These are phyloP conservation scores for Rhamphomyia laevipes DNA, from an alignment of 2,888 invertebrate species.

Conservation along the genomic window DNA sequence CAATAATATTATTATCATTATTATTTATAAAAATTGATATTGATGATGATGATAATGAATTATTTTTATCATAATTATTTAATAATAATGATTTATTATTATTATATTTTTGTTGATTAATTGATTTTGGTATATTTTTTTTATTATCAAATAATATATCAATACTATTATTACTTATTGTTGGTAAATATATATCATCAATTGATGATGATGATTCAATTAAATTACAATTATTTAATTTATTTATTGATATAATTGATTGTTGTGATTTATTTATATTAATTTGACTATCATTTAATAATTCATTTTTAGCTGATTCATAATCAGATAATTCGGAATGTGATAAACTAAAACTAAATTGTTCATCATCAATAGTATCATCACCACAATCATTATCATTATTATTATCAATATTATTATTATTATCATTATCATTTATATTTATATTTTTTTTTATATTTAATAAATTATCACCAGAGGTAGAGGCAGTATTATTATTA, in stretches of 20 bases:
- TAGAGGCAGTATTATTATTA: too few species aligned
- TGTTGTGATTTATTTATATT: not conserved
- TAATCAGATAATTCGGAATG: not conserved
- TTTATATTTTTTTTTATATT: too few species aligned
- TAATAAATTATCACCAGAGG: too few species aligned
- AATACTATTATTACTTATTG: not conserved
- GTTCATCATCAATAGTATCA: not conserved
- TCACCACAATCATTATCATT: not conserved
- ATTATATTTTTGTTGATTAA: not conserved
- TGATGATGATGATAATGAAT: not conserved
- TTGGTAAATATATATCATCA: not conserved
- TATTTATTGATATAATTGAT: not conserved
- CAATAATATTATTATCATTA: not conserved
- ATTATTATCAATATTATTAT: not conserved
- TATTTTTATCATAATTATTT: not conserved
- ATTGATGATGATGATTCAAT: not conserved
- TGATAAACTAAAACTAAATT: not conserved
- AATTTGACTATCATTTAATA: not conserved
- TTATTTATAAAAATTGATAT: not conserved
- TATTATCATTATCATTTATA: not conserved
- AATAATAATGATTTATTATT: not conserved
- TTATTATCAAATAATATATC: not conserved
- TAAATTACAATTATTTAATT: not conserved
- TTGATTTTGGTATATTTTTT: not conserved
- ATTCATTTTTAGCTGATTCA: conserved; percentile 1